These are phyloP conservation scores for Ianthella basta DNA, from an alignment of 37 sponge, comb jelly and placozoan species.

Conservation along the genomic window DNA sequence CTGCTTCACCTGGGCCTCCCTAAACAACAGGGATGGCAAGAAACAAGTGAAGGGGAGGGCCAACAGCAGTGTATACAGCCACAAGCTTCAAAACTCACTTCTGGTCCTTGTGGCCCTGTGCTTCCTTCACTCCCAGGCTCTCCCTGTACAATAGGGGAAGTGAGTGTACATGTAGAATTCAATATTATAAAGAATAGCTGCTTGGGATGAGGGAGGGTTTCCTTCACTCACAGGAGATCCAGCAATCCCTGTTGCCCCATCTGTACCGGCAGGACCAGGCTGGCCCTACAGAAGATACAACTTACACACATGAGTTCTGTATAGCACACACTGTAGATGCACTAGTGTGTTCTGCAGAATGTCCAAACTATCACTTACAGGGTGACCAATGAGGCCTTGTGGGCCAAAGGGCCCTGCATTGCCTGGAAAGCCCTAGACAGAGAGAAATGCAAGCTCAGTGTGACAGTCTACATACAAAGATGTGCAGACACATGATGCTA, in stretches of 20 bases:
- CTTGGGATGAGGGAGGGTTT: no score
- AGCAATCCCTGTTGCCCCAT: conserved; percentile 46
- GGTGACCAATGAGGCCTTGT: conserved; percentile 14
- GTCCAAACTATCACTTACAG: neutral
- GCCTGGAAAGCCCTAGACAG: conserved; percentile 18
- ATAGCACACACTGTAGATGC: no score
- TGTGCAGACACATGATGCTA: no score
- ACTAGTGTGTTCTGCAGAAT: no score
- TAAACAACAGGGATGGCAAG: neutral
- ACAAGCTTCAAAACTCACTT: neutral
- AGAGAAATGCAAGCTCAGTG: no score
- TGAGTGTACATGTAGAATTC: no score
- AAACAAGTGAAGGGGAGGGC: neutral
- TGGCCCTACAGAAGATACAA: neutral
- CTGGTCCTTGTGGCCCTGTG: conserved; percentile 1
- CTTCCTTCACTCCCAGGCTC: conserved; percentile 17
- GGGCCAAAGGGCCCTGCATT: conserved; percentile 13
- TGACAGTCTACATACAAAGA: no score
- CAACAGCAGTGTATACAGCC: no score
- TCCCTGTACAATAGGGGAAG: neutral
- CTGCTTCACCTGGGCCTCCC: conserved; percentile 48
- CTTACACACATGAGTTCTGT: no score
- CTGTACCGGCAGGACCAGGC: conserved; percentile 51
- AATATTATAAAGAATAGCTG: no score
- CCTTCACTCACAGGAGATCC: conserved; percentile 37